Percentiles rank a stretch among this genome's conserved stretches.
Evolutionary conservation across 2,797 vertebrate species (phyloP).

Genomic region (Aeoliscus strigatus): DNA sequence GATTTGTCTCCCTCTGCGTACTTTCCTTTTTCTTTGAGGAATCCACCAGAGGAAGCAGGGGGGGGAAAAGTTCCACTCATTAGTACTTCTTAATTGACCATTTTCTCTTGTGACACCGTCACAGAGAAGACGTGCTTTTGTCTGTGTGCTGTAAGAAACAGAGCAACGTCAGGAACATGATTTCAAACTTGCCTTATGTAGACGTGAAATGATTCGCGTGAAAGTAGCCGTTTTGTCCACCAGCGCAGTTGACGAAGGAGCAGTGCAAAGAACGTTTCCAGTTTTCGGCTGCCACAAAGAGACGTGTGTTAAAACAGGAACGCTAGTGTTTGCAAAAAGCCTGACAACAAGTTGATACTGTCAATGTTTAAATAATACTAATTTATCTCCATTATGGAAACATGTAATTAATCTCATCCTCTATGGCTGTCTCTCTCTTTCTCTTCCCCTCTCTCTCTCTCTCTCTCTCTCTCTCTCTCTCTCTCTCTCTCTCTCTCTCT

Average conservation of each 20-base stretch:
- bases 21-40: conserved; percentile 28
- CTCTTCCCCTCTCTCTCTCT: conserved; percentile 55
- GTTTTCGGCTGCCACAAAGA: conserved; percentile 52
- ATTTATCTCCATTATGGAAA: conserved; percentile 73
- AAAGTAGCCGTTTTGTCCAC: conserved; percentile 64
- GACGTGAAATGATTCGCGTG: conserved; percentile 46
- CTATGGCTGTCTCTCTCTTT: conserved; percentile 58
- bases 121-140: conserved; percentile 34
- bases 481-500: conserved; percentile 55
- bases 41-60: conserved; percentile 14
- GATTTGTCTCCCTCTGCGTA: conserved; percentile 15
- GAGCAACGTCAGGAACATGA: conserved; percentile 56
- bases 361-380: conserved; percentile 74
- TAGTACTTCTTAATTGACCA: conserved; percentile 37
- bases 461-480: conserved; percentile 55
- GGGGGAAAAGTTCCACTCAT: conserved; percentile 22
- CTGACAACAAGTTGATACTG: conserved; percentile 64
- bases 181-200: conserved; percentile 43
- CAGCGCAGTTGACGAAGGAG: conserved; percentile 47
- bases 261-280: conserved; percentile 37
- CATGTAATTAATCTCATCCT: conserved; percentile 68
- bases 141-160: conserved; percentile 20
- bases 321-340: no score
- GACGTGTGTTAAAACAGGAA: conserved; percentile 47
- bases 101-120: conserved; percentile 38